Base-by-base conservation (phyloP, 1,140 invertebrate genomes). In the Diuraphis noxia region DNA sequence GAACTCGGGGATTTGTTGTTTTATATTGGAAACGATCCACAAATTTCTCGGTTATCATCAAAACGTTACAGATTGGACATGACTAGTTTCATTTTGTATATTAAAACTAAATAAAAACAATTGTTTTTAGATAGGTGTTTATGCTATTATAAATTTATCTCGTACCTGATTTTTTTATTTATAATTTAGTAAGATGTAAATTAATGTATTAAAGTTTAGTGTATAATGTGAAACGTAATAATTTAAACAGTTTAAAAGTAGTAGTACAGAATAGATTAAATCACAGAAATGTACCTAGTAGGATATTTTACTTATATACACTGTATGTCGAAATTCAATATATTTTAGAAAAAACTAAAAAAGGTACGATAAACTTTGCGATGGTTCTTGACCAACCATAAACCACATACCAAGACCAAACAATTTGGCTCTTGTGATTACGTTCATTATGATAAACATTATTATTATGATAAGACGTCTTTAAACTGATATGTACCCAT, bases 321-420 rank as follows among this genome's bases (percentile, higher is more conserved):
- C 79, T 81, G 38, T 40, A 81, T 84, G 40, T 43, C 40, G 40
- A 84, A 84, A 84, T 84, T 43, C 81, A 84, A 84, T 43, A 84
- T 13, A 84, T 84, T n/a, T 84, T 43, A 43, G 81, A 38, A 84
- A n/a, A n/a, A n/a, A n/a, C n/a, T n/a, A n/a, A n/a, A 43, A 41
- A 41, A 30, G 21, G 81, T n/a, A 36, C 2, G 79, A 81, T 81
- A 81, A 38, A 81, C 79, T 4, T 43, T 30, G 82, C 30, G 41
- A 49, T 17, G 19, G 10, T 72, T n/a, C 30, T 72, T n/a, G 30
- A 72, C 56, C 56, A 72, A 72, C 1, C 17, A 72, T 72, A 72
- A n/a, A 72, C 56, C 56, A 72, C 30, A n/a, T n/a, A 72, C 56
- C 56, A n/a, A 72, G 56, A n/a, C 30, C 52, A n/a, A 72, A 63